Percentiles rank a stretch among this genome's conserved stretches.
These are phyloP conservation scores for Engraulis encrasicolus DNA, from an alignment of 2,113 vertebrate species.

Conservation along the genomic window DNA sequence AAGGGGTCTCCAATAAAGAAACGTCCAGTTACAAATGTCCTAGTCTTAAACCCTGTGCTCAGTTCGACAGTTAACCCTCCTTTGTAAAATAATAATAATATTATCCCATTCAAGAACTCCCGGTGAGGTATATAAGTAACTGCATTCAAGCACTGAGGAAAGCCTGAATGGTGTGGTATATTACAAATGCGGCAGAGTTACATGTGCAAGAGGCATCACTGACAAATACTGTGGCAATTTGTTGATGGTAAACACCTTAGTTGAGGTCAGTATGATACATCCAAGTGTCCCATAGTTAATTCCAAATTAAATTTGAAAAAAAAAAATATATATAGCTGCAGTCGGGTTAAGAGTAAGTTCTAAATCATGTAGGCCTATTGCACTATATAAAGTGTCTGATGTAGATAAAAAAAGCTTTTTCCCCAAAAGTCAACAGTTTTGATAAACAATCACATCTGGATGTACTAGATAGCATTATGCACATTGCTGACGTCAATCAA, in stretches of 20 bases:
- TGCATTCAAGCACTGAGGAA: slow-evolving; percentile 46
- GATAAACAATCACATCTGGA: slow-evolving; percentile 19
- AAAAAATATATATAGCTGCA: slow-evolving; percentile 33
- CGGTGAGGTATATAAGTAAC: slow-evolving; percentile 55
- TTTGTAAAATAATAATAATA: slow-evolving; percentile 7
- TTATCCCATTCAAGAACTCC: slow-evolving; percentile 40
- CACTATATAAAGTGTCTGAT: slow-evolving; percentile 42
- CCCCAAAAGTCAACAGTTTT: slow-evolving; percentile 25
- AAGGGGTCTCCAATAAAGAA: slow-evolving; percentile 21
- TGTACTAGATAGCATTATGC: slow-evolving; percentile 52
- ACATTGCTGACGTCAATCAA: slow-evolving; percentile 64
- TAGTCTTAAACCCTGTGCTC: slow-evolving; percentile 25
- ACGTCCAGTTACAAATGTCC: slow-evolving; percentile 38
- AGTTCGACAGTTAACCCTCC: slow-evolving; percentile 17
- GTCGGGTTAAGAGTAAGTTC: slow-evolving; percentile 39
- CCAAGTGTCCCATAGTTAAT: slow-evolving; percentile 54
- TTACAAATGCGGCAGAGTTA: slow-evolving; percentile 12
- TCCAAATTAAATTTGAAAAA: slow-evolving; percentile 42
- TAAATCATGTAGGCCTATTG: slow-evolving; percentile 40
- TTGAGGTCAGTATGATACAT: slow-evolving; percentile 58
- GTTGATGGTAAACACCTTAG: slow-evolving; percentile 34
- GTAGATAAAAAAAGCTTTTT: slow-evolving; percentile 29
- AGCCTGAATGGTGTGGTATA: slow-evolving; percentile 5
- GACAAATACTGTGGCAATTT: slow-evolving; percentile 51
- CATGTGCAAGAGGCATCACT: slow-evolving; percentile 23